Evolutionary conservation across 2,888 invertebrate species (phyloP).

Genomic region (Cantharis lateralis): DNA sequence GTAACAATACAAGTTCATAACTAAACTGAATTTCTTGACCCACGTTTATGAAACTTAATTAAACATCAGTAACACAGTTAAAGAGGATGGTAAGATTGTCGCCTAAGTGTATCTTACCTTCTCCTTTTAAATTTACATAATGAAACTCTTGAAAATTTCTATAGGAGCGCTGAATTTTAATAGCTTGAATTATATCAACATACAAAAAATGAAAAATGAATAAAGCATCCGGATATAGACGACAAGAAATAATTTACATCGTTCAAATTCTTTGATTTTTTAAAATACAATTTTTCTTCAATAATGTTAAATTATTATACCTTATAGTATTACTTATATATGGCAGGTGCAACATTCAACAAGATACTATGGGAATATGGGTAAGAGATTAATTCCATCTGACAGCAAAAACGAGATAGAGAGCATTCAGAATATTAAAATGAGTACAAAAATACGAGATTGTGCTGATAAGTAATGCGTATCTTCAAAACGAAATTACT

Average conservation of each 20-base stretch:
- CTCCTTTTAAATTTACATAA: background rate
- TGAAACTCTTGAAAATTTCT: background rate
- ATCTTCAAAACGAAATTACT: no score
- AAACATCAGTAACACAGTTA: conserved; percentile 21
- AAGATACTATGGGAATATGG: no score
- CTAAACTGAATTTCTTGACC: conserved; percentile 20
- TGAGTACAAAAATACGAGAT: no score
- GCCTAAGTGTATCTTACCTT: conserved; percentile 6
- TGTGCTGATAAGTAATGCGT: no score
- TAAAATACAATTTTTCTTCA: background rate
- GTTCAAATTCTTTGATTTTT: background rate
- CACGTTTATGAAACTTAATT: conserved; percentile 23
- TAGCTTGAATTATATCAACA: background rate
- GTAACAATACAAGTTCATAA: conserved; percentile 17
- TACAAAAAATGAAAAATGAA: background rate
- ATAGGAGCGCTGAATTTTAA: background rate
- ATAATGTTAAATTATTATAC: background rate
- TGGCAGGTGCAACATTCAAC: no score
- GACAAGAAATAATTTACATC: background rate
- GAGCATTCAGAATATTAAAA: no score
- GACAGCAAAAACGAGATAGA: no score
- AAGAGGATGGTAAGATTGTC: conserved; percentile 4
- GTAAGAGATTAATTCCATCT: no score
- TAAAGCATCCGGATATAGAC: background rate
- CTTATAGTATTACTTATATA: background rate